Base-by-base conservation (phyloP, 2,888 invertebrate species). In the Panopea generosa region DNA sequence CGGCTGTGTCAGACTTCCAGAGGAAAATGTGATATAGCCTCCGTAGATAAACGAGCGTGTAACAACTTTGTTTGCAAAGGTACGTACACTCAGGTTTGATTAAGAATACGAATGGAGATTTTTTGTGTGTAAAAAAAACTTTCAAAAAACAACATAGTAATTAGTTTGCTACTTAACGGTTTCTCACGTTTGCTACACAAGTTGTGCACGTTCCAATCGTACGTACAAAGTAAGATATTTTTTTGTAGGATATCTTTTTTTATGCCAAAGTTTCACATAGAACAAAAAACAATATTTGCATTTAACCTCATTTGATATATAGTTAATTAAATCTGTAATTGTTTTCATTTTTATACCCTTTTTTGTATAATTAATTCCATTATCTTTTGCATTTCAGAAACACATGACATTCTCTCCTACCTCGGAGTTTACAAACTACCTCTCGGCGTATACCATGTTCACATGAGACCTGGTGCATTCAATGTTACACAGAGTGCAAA, bases 371-470 rank as follows among this genome's bases (percentile, higher is more conserved):
- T 47, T 14, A 11, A 26, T 20, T 29, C 11, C 16, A 7, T 59
- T 38, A 11, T 55, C 29, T 24, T 47, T 60, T 50, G 26, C 52
- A 14, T 77, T 83, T 43, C 84, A 89, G 88, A 75, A 38, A 60
- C 77, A 11, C 75, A 82, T 24, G 86, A 90, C 67, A 63, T 90
- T 6, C 61, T 89, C 40, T 59, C 84, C 57, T 66, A 83, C 45
- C 73, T 90, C 27, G 86, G 86, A 9, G 79, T 88, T n/a, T 83
- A 82, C 20, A 80, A 84, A 45, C 82, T 87, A 50, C 89, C 90
- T 33, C 68, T 81, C 1, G 90, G 90, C 3, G 89, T 90, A 6
- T 68, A 82, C 33, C 70, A 56, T 16, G 79, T 76, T 49, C 47
- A 61, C 29, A 75, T 83, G 47, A 76, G 87, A 26, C 71, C 80